Conservation (phyloP, 2,113 vertebrate genomes). For the Fulmarus glacialis region DNA sequence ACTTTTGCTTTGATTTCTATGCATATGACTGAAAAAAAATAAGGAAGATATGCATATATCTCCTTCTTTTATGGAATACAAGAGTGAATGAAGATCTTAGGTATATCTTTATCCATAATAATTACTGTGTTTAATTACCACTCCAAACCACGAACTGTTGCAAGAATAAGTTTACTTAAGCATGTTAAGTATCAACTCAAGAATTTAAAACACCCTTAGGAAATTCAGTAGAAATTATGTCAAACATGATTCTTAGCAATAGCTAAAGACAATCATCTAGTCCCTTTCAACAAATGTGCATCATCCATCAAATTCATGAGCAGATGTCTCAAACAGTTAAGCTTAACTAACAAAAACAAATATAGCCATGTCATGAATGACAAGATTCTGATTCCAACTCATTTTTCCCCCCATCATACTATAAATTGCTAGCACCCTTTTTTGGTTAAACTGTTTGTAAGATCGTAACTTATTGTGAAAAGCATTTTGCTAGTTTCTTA, state of each 20-base stretch:
- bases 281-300: neutral
- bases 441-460: neutral
- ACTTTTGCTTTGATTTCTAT: neutral
- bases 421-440: neutral
- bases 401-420: neutral
- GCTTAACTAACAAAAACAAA: neutral
- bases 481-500: neutral
- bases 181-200: neutral
- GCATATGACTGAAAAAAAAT: neutral
- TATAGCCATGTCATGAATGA: neutral
- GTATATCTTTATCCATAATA: neutral
- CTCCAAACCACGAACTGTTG: neutral
- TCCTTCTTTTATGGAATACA: neutral
- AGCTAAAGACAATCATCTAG: neutral
- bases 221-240: neutral
- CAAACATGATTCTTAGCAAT: neutral
- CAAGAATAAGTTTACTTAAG: neutral
- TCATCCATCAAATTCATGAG: neutral
- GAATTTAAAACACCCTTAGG: neutral
- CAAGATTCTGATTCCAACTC: neutral
- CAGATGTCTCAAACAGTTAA: conserved; percentile 5
- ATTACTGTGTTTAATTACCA: neutral
- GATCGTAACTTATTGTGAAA: neutral
- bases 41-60: rapidly evolving
- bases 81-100: neutral